Conservation (phyloP, 2,888 invertebrate genomes). For the Trypoxylon attenuatum region DNA sequence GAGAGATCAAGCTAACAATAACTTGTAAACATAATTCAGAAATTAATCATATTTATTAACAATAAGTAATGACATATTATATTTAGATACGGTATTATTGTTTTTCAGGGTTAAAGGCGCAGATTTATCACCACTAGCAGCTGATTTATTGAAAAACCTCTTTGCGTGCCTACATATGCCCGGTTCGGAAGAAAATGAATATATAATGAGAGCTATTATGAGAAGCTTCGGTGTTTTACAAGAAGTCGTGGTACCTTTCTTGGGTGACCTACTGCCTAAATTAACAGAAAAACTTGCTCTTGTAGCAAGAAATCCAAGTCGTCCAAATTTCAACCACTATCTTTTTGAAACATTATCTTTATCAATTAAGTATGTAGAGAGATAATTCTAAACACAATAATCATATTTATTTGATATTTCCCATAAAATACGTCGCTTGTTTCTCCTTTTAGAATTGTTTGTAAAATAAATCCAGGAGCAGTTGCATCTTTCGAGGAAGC, state of each 20-base stretch:
- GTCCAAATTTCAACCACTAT: conserved; percentile 99
- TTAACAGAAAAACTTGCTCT: conserved; percentile 88
- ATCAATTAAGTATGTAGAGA: conserved; percentile 83
- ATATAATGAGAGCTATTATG: conserved; percentile 99
- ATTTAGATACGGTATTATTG: no score
- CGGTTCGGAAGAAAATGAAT: conserved; percentile 94
- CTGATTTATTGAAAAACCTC: conserved; percentile 83
- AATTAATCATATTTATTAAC: neutral
- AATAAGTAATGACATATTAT: neutral
- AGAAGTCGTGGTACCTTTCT: conserved; percentile 85
- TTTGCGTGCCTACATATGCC: conserved; percentile 84
- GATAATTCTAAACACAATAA: neutral
- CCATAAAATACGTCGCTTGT: neutral
- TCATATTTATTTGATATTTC: neutral
- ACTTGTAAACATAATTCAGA: conserved; percentile 74
- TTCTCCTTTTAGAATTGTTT: conserved; percentile 82
- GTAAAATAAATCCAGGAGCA: conserved; percentile 86
- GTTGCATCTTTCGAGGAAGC: conserved; percentile 93
- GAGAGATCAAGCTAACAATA: conserved; percentile 78
- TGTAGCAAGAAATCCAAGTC: conserved; percentile 95
- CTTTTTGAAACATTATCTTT: conserved; percentile 96
- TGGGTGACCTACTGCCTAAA: conserved; percentile 88
- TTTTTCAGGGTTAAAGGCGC: conserved; percentile 77
- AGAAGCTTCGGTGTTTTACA: conserved; percentile 89
- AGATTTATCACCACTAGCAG: conserved; percentile 81